Percentiles rank a stretch among this genome's conserved stretches.
Conservation (phyloP, 2,888 invertebrate genomes). For the Andricus quercusramuli region DNA sequence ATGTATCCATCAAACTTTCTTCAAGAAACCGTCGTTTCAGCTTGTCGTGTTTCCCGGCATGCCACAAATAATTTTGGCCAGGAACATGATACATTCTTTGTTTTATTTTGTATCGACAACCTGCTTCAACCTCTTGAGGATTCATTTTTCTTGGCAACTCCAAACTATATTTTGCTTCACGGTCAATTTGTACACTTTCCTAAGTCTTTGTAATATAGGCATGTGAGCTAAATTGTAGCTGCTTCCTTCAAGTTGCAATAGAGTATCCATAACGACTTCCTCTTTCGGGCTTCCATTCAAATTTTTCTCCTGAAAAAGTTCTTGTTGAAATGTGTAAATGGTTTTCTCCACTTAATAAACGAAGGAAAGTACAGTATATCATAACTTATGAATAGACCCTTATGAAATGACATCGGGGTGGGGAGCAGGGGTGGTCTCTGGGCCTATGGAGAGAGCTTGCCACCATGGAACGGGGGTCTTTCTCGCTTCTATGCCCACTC, state of each 20-base stretch:
- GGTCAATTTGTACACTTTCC: constrained; percentile 14
- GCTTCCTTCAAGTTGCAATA: constrained; percentile 7
- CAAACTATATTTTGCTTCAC: constrained; percentile 38
- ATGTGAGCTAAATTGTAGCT: constrained; percentile 23
- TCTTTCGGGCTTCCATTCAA: constrained; percentile 13
- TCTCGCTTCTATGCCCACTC: too few relatives aligned
- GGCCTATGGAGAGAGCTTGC: too few relatives aligned
- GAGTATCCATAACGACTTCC: constrained; percentile 9
- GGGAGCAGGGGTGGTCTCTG: too few relatives aligned
- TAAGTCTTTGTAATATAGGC: neutral
- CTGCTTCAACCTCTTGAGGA: constrained; percentile 5
- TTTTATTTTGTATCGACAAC: neutral
- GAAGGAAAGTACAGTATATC: too few relatives aligned
- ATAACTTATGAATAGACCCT: too few relatives aligned
- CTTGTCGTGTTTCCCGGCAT: neutral
- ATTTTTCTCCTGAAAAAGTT: neutral
- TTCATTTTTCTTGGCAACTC: neutral
- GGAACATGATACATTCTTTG: neutral
- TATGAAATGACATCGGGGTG: too few relatives aligned
- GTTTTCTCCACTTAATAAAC: too few relatives aligned
- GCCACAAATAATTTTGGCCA: neutral
- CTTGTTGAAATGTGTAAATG: too few relatives aligned
- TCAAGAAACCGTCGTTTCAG: too few relatives aligned
- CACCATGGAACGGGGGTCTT: too few relatives aligned
- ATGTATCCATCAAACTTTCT: too few relatives aligned